Base-by-base conservation (phyloP, 2,797 vertebrate species). In the Urosaurus nigricauda region DNA sequence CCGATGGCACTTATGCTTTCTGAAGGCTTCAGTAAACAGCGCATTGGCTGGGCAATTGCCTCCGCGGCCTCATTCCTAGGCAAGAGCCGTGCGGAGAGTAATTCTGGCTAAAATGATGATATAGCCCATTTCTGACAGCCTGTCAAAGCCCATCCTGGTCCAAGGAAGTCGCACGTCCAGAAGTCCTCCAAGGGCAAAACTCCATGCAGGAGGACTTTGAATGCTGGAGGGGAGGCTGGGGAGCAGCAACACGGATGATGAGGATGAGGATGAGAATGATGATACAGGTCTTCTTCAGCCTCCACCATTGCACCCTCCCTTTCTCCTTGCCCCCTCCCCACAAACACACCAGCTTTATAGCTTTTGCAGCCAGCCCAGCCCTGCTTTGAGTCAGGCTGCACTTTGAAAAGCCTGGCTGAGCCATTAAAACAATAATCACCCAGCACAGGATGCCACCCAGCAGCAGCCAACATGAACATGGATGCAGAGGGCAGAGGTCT, bases 351-450 rank as follows among this genome's bases (percentile, higher is more conserved):
- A 53, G 51, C 51, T 9, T 9, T 51, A 51, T 24, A 68, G 65
- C 21, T 8, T 24, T 5, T 68, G 24, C 65, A 2, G 65, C 24
- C 8, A 29, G 65, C 65, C 29, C 6, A n/a, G 19, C 11, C 4
- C 78, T 88, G 37, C 91, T 85, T 84, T 63, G 88, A 87, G 89
- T 71, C 65, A 0, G 81, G 83, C 88, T 87, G 70, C 40, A 43
- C 70, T 12, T 88, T 75, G 93, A 89, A 88, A 92, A 94, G 90
- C 89, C 8, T 86, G 90, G 82, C 89, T 73, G 87, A 90, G 87
- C 92, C 92, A 93, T 93, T 92, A 93, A 92, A 91, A 93, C 91
- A 85, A 84, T 91, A 92, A 94, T 92, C 89, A 88, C 93, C 2
- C 89, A 91, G 92, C 71, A 43, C 43, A 60, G 26, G 0, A 73